Evolutionary conservation across 2,797 vertebrate genomes (phyloP), one percentile per base, ranked within the genome.

Genomic region (Semaprochilodus insignis): DNA sequence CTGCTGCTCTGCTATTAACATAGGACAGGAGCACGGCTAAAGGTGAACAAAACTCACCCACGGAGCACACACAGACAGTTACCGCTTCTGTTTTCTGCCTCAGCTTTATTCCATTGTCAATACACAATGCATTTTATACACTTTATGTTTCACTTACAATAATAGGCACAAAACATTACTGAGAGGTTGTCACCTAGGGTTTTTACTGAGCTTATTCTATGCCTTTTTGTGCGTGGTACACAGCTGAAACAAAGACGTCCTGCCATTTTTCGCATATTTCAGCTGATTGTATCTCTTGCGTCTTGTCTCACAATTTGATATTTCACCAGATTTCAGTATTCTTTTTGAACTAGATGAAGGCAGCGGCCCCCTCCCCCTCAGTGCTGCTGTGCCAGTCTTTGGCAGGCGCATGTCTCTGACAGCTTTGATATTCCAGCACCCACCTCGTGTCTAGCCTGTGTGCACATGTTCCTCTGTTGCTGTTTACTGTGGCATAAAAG

Each of bases 401-500:
- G 87, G 74, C 73, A 80, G 73, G 36, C 54, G 7, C 79, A 54
- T 74, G 63, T 63, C 57, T 77, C 69, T 63, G 60, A 81, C 77
- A 81, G 65, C 85, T 85, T 86, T 84, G 71, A 86, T 84, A 83
- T 81, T 52, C 78, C 72, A 75, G 81, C 80, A 55, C 85, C 71
- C 62, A 83, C 78, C 74, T 62, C 74, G 23, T 78, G 73, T 81
- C 71, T 74, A 6, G 77, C 85, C 78, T 83, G 69, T 59, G 52
- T 73, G 67, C 21, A 75, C 73, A 74, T 57, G 55, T 60, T 75
- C 34, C 34, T 71, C 36, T 71, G 59, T 80, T 71, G 75, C 55
- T 80, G 72, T 80, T 80, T 69, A 80, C 63, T 80, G 40, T 80
- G 54, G 44, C 16, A 79, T 79, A 1, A 74, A 83, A 79, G 62